Base-by-base conservation (phyloP, 2,797 vertebrate species). In the Danio kyathit region DNA sequence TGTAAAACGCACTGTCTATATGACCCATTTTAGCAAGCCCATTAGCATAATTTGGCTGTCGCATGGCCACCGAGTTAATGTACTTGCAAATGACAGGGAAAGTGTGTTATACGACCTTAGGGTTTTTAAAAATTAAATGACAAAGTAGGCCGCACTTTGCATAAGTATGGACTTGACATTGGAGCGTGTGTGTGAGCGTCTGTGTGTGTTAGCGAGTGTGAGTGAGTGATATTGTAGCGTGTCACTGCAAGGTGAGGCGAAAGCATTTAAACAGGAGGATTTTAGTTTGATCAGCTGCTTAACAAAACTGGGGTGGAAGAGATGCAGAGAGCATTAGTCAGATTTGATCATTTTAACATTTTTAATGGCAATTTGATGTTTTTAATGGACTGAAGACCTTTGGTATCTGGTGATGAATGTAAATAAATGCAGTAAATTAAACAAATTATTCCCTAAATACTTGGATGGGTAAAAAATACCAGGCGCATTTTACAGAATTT, bases 41-140 rank as follows among this genome's bases (percentile, higher is more conserved):
- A 95, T 97, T 96, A 96, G 93, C 95, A 96, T 96, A 95, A 96
- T 95, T 96, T 94, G 92, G 91, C 94, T 93, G 93, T 94, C 88
- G 82, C 90, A 83, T 94, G 94, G 93, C 94, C 93, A 92, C 94
- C 89, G 92, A 95, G 92, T 95, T 96, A 94, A 94, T 95, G 95
- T 96, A 95, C 95, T 95, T 95, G 94, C 94, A 96, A 94, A 96
- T 95, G 94, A 94, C 93, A 95, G 94, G 90, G 93, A 95, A 94
- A 95, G 94, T 94, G 92, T 96, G 93, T 93, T 94, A 93, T 93
- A 94, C 91, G 94, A 96, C 96, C 94, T 94, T 88, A 93, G 94
- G 95, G 94, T 95, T 94, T 94, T 95, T 91, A 92, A 94, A 94
- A 94, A 94, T 95, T 93, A 93, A 91, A 92, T 93, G 94, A 95